Percentiles rank a stretch among this genome's conserved stretches.
Conservation (phyloP, 2,113 vertebrate genomes). For the Empidonax alnorum region DNA sequence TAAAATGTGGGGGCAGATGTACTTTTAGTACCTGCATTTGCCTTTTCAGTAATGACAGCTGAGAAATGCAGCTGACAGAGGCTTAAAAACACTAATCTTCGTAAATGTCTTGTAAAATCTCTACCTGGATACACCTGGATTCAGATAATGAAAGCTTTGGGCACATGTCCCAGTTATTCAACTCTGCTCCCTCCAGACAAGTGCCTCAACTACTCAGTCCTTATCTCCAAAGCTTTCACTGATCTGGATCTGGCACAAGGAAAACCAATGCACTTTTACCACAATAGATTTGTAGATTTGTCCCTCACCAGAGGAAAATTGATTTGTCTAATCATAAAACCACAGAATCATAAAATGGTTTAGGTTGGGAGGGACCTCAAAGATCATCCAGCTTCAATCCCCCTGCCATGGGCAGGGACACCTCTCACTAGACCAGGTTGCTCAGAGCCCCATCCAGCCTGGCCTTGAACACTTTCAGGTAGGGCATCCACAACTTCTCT, state of each 20-base stretch:
- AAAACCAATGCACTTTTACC: not conserved
- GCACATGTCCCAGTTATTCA: not conserved
- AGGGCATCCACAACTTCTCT: not conserved
- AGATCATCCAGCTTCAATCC: not conserved
- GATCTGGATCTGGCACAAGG: not conserved
- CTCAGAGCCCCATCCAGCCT: not conserved
- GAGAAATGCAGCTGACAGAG: not conserved
- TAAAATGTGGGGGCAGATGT: not conserved
- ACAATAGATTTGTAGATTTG: not conserved
- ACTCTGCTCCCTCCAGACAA: not conserved
- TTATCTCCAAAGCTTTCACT: not conserved
- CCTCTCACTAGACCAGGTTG: not conserved
- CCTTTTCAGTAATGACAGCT: not conserved
- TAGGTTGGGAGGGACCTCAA: not conserved
- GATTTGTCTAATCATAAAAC: not conserved
- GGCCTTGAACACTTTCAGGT: too few relatives aligned
- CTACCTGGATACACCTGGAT: not conserved
- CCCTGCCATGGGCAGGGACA: not conserved
- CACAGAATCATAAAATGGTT: not conserved
- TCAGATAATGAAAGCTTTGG: not conserved
- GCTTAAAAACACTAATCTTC: not conserved
- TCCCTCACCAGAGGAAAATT: not conserved
- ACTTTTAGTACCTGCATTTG: not conserved
- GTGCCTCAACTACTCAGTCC: rapidly evolving
- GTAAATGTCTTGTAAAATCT: not conserved